A percentile compares a stretch with the other conserved stretches of the same genome.
Evolutionary conservation across 2,113 vertebrate species (phyloP).

Genomic region (Pseudois nayaur): DNA sequence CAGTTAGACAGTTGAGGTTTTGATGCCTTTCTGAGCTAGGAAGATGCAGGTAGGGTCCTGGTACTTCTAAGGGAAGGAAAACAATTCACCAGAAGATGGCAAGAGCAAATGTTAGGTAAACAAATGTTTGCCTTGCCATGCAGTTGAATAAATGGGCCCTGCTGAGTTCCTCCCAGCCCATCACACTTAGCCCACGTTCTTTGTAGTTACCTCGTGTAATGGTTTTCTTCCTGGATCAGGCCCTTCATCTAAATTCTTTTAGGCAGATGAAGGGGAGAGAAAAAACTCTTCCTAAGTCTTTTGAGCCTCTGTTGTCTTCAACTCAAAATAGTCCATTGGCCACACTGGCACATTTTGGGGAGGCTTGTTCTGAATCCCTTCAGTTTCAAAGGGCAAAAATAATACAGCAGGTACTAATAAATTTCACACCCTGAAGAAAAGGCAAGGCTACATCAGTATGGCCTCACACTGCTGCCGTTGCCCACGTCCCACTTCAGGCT

Average conservation of each 20-base stretch:
- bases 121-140: neutral
- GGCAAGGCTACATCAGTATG: neutral
- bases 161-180: neutral
- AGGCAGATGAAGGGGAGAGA: neutral
- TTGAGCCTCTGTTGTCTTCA: neutral
- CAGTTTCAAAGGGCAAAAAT: neutral
- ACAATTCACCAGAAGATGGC: neutral
- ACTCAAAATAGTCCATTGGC: neutral
- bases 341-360: neutral
- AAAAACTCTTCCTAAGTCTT: neutral
- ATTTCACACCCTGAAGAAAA: neutral
- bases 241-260: neutral
- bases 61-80: neutral
- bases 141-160: neutral
- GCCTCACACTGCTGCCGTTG: neutral
- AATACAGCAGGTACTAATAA: neutral
- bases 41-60: neutral
- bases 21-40: neutral
- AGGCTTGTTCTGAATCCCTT: neutral
- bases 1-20: neutral
- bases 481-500: neutral
- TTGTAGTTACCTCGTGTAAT: neutral
- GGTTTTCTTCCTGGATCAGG: neutral
- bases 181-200: neutral
- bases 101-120: neutral